Base-by-base conservation (phyloP, 2,113 vertebrate species). In the Peromyscus leucopus region DNA sequence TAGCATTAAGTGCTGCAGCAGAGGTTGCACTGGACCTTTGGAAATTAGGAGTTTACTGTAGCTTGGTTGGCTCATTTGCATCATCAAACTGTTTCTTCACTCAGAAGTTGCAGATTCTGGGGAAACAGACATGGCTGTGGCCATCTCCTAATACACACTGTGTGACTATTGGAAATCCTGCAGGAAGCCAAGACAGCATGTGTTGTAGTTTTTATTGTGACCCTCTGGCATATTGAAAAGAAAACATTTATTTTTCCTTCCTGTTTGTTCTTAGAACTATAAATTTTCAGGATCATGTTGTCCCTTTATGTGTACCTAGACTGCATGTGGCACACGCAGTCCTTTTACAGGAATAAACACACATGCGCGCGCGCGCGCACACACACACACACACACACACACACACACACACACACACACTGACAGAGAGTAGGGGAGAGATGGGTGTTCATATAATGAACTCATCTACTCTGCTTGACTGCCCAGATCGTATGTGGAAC, bases 241-340 rank as follows among this genome's bases (percentile, higher is more conserved):
- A 76, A 33, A 55, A 31, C 26, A 55, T 95, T 94, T 72, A 5
- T 74, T 91, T 95, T 48, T 51, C 36, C 67, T 91, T 96, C 46
- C 39, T 85, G 16, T 93, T 92, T 74, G 69, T 89, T 86, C 67
- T 80, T 89, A 90, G 19, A 26, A 76, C 91, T 90, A 28, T 57
- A 91, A 63, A 36, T 57, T 80, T 36, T 91, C 42, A 51, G 42
- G 28, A 67, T 89, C n/a, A 59, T 33, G 31, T 21, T 46, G 24
- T 76, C 71, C 26, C 51, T 89, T 78, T 55, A 86, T 31, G 33
- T 65, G 80, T 80, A 48, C 33, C 7, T 78, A 33, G 15, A n/a
- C 51, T 51, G 51, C 51, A 59, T 59, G 12, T 19, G 72, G 9
- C 6, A 28, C 36, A n/a, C 22, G 15, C 3, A 21, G 5, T 48